Percentiles rank a stretch among this genome's conserved stretches.
Evolutionary conservation across 2,888 invertebrate species (phyloP).

Genomic region (Chymomyza caudatula): DNA sequence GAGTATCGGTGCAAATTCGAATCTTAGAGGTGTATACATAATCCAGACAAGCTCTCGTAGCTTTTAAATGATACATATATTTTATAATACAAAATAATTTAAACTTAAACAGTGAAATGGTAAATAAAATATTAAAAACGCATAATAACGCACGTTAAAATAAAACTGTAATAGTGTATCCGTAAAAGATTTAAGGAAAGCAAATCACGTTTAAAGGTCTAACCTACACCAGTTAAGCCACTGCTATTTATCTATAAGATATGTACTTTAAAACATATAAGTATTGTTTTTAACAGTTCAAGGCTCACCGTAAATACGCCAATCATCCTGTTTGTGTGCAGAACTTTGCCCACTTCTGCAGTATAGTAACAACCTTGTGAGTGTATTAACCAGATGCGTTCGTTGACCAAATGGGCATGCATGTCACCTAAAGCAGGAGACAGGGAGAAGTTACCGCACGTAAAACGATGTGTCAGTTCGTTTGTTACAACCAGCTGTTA

Average conservation of each 20-base stretch:
- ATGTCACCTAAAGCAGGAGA: conserved; percentile 3
- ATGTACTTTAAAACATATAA: neutral
- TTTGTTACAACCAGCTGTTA: conserved; percentile 8
- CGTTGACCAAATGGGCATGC: conserved; percentile 2
- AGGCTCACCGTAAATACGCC: neutral
- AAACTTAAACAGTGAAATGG: too few relatives aligned
- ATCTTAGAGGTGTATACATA: too few relatives aligned
- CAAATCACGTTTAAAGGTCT: too few relatives aligned
- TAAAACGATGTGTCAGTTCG: conserved; percentile 10
- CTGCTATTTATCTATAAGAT: neutral
- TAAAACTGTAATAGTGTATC: too few relatives aligned
- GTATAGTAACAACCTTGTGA: neutral
- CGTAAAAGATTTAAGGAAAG: too few relatives aligned
- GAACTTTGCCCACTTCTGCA: neutral
- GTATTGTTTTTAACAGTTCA: neutral
- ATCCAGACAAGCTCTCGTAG: too few relatives aligned
- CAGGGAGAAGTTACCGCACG: neutral
- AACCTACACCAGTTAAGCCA: neutral
- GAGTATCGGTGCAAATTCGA: too few relatives aligned
- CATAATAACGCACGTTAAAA: too few relatives aligned
- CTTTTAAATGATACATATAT: too few relatives aligned
- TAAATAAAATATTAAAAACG: too few relatives aligned
- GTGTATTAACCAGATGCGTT: neutral
- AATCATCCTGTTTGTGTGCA: neutral
- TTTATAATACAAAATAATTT: too few relatives aligned